These are phyloP conservation scores for Eptesicus fuscus DNA, from an alignment of 2,113 vertebrate species.

Conservation along the genomic window DNA sequence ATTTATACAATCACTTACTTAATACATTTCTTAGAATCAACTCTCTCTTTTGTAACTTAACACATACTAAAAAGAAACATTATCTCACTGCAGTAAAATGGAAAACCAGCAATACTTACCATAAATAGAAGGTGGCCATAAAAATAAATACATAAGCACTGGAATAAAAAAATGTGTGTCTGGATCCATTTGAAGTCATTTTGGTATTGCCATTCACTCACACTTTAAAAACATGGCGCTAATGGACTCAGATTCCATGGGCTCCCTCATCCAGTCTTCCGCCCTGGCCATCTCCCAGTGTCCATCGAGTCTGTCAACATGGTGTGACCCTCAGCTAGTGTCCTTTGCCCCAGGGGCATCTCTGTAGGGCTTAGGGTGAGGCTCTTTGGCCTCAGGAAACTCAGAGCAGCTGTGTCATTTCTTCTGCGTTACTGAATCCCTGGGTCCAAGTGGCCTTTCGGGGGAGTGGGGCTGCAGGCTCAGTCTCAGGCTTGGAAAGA, in stretches of 20 bases:
- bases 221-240: background rate
- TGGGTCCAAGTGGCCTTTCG: background rate
- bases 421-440: background rate
- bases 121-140: constrained; percentile 12
- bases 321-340: background rate
- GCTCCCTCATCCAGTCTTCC: background rate
- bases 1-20: background rate
- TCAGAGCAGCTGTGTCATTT: background rate
- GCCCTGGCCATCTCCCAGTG: background rate
- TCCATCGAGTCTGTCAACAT: background rate
- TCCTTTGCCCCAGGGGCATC: background rate
- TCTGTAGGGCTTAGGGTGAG: background rate
- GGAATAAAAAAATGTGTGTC: background rate
- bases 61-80: background rate
- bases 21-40: background rate
- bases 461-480: background rate
- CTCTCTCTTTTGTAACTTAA: background rate
- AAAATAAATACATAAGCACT: background rate
- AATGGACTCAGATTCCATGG: background rate
- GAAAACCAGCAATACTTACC: background rate
- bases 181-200: background rate
- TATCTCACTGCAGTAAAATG: background rate
- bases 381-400: background rate
- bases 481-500: background rate
- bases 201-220: background rate